Conservation (phyloP, 1,140 invertebrate genomes). For the Dendroctonus ponderosae region DNA sequence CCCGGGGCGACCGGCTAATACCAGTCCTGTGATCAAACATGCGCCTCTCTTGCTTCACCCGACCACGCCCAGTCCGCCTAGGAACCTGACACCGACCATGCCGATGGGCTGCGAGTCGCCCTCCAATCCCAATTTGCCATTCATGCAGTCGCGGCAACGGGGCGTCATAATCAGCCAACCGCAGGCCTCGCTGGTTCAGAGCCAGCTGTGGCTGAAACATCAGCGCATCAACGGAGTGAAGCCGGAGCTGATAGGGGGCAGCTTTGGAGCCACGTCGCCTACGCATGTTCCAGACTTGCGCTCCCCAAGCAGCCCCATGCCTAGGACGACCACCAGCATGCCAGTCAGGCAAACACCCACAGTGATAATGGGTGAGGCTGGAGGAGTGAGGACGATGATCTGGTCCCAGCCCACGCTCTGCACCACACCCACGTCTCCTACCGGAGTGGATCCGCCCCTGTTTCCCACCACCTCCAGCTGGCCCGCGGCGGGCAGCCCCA, state of each 20-base stretch:
- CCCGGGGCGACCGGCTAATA: slow-evolving; percentile 46
- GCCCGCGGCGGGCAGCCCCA: slow-evolving; percentile 49
- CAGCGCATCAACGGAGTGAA: slow-evolving; percentile 72
- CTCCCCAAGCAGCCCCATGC: slow-evolving; percentile 53
- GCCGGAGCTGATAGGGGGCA: slow-evolving; percentile 73
- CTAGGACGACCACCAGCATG: slow-evolving; percentile 54
- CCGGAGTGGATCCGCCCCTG: slow-evolving; percentile 43
- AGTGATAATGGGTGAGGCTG: slow-evolving; percentile 87
- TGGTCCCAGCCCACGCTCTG: slow-evolving; percentile 72
- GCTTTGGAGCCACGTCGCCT: slow-evolving; percentile 57
- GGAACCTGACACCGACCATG: slow-evolving; percentile 29
- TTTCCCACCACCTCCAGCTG: slow-evolving; percentile 44
- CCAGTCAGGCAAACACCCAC: slow-evolving; percentile 73
- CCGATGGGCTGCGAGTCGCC: slow-evolving; percentile 44
- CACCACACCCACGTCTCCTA: slow-evolving; percentile 48
- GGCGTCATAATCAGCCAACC: slow-evolving; percentile 52
- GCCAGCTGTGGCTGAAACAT: slow-evolving; percentile 62
- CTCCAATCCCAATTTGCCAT: slow-evolving; percentile 47
- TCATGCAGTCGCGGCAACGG: slow-evolving; percentile 36
- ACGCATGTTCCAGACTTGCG: slow-evolving; percentile 64
- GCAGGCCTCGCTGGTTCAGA: slow-evolving; percentile 51
- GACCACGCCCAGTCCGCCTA: slow-evolving; percentile 39
- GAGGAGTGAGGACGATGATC: slow-evolving; percentile 87
- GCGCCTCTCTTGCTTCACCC: slow-evolving; percentile 45
- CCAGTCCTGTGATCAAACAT: slow-evolving; percentile 45